phyloP scores from a whole-genome alignment of 2,113 vertebrate genomes.

The Hystrix brachyura region DNA sequence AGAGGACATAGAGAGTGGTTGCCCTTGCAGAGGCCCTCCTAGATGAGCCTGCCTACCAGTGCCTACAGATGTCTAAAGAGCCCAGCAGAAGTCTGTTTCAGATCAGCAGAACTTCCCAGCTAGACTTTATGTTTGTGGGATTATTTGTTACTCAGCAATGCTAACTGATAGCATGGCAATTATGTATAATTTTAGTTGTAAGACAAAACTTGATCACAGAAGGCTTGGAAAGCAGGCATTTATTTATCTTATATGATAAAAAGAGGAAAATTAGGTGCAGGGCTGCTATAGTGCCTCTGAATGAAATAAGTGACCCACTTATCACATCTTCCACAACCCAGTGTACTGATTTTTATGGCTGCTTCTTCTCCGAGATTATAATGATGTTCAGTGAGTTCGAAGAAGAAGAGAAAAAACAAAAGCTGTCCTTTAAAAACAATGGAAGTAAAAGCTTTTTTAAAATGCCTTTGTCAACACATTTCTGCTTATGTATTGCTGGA shows the following conservation, averaged over 20 bases:
- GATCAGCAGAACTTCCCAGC: neutral
- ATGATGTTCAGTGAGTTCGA: neutral
- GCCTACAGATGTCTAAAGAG: neutral
- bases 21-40: neutral
- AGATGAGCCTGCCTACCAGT: neutral
- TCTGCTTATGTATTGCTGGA: neutral
- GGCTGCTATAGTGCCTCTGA: neutral
- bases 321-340: neutral
- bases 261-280: neutral
- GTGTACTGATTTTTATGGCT: neutral
- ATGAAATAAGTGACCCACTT: neutral
- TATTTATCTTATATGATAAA: neutral
- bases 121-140: neutral
- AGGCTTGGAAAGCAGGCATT: neutral
- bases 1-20: neutral
- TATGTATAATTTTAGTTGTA: neutral
- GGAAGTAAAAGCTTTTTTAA: neutral
- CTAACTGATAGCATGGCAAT: neutral
- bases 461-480: neutral
- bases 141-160: neutral
- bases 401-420: neutral
- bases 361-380: neutral
- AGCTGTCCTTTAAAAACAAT: neutral
- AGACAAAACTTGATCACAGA: neutral
- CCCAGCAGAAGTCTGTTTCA: neutral